Base-by-base conservation (phyloP, 2,113 vertebrate species). In the Uropsilus gracilis region DNA sequence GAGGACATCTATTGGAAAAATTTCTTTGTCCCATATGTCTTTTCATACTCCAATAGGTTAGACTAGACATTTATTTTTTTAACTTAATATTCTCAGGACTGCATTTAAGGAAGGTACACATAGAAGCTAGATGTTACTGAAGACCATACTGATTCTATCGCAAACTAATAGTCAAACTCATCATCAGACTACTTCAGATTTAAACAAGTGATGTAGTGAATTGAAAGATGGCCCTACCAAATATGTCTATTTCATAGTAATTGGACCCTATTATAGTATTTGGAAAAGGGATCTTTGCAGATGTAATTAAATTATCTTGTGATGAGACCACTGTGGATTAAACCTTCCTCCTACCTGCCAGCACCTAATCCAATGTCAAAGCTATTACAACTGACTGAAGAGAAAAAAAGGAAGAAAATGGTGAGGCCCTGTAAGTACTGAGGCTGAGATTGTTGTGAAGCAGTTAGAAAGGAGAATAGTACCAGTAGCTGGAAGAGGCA, bases 141-240 rank as follows among this genome's bases (percentile, higher is more conserved):
- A 71, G 17, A 28, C 32, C 64, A 46, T 7, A 12, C 16, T 89
- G 12, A 87, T 95, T 42, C 11, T 94, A 20, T 1, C n/a, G 48
- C 57, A 69, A 81, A 50, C 11, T 57, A 59, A 26, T n/a, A 57
- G 28, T 94, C 53, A 82, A 92, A 39, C 6, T 86, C 24, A 85
- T 55, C 50, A 46, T 42, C 46, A 90, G 22, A 44, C 2, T 42
- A 85, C 6, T 13, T 22, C 11, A 85, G 34, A 42, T 61, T 69
- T 69, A 84, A 63, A 76, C 28, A 6, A 6, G 10, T 68, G 0
- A 0, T 80, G 0, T 26, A 48, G 5, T 48, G 4, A 26, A 17
- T 24, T 91, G 11, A 53, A 91, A 37, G 44, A 71, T 59, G 10
- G 0, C 13, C 64, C 90, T 39, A 18, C 8, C 24, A 48, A 50